Evolutionary conservation across 2,888 invertebrate species (phyloP), one percentile per base, ranked within the genome.

Genomic region (Xanthia icteritia): DNA sequence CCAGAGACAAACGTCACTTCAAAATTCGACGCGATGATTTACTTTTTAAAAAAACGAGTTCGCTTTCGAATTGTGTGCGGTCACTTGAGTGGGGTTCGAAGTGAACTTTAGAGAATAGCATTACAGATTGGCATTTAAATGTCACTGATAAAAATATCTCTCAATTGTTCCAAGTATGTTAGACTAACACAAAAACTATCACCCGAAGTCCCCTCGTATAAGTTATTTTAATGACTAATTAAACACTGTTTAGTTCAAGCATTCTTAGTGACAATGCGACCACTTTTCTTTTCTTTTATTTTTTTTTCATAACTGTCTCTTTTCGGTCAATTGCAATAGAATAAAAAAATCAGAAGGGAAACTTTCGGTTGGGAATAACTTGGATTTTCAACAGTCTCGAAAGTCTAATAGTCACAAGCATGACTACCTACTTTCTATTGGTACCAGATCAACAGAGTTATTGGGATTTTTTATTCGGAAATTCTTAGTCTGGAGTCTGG

Each of bases 321-420:
- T 58, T 20, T 70, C 20, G 0, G 4, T 23, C n/a, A 23, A 54
- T 45, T 39, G 1, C 20, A 60, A 27, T 11, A 36, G 4, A 45
- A 39, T 0, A 60, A 58, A 36, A 56, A 23, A 2, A 23, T 15
- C 78, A 78, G 79, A 78, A 77, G 78, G 58, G 6, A 3, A 6
- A 69, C 11, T 61, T n/a, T 45, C 17, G 1, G 3, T 42, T 42
- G 3, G 4, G 1, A 61, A 23, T 3, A 61, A 42, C 15, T 70
- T 63, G 51, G 8, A 63, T 11, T 51, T 0, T 54, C 36, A 17
- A 39, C 5, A 51, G 51, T 51, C 20, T 51, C 51, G 51, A 48
- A 5, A 48, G 5, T 15, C 45, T 45, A 48, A 5, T 17, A 1
- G 48, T 5, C 48, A 48, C 48, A 48, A 48, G 17, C 17, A 48